phyloP scores from a whole-genome alignment of 2,888 invertebrate species.

The Andrena praecox region DNA sequence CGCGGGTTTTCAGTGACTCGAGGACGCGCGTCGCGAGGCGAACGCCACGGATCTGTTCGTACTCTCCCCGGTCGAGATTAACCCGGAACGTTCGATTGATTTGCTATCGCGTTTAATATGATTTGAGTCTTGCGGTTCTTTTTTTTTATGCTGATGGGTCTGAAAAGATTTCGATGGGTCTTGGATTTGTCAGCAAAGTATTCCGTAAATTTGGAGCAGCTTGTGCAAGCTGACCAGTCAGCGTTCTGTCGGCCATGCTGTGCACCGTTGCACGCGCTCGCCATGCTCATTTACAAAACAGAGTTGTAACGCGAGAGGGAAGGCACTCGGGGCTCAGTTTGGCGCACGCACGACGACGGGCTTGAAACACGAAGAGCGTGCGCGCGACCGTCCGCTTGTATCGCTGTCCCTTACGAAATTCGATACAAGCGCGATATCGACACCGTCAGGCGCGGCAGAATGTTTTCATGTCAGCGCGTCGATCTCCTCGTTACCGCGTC shows the following conservation, averaged over 20 bases:
- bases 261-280: background rate
- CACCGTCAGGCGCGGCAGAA: slow-evolving; percentile 51
- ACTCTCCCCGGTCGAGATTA: background rate
- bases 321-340: slow-evolving; percentile 51
- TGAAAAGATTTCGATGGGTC: no score
- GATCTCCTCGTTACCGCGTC: slow-evolving; percentile 54
- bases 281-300: slow-evolving; percentile 38
- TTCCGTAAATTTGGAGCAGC: no score
- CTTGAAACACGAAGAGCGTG: slow-evolving; percentile 41
- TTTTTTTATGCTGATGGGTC: no score
- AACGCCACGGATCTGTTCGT: background rate
- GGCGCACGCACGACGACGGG: slow-evolving; percentile 41
- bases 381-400: slow-evolving; percentile 37
- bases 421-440: slow-evolving; percentile 69
- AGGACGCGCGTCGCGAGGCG: slow-evolving; percentile 27
- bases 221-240: no score
- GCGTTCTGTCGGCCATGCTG: background rate
- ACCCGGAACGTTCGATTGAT: background rate
- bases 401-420: slow-evolving; percentile 60
- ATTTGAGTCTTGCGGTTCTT: no score
- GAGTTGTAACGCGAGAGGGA: slow-evolving; percentile 59
- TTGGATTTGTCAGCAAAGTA: no score
- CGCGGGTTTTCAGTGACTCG: slow-evolving; percentile 53
- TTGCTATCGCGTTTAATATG: no score
- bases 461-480: slow-evolving; percentile 60